Conservation (phyloP, 2,888 invertebrate species). For the Gerris lacustris region DNA sequence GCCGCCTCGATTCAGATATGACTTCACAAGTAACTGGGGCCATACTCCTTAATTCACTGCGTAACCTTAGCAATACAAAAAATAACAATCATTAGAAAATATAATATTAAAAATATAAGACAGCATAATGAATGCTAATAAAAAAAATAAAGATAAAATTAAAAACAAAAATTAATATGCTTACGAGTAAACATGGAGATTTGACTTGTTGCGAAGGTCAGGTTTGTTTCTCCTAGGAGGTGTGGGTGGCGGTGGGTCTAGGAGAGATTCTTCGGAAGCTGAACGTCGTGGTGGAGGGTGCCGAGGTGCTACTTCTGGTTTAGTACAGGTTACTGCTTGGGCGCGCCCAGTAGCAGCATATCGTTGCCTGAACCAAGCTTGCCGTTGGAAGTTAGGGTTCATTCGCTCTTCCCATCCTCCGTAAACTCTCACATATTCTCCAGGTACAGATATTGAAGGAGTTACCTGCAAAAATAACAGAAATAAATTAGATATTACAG, state of each 20-base stretch:
- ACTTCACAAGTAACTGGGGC: constrained; percentile 21
- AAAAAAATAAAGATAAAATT: background rate
- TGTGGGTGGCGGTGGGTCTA: constrained; percentile 30
- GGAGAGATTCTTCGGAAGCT: constrained; percentile 38
- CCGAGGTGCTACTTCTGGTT: constrained; percentile 22
- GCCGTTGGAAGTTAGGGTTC: constrained; percentile 39
- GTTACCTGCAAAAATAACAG: constrained; percentile 28
- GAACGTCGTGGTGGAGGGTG: constrained; percentile 33
- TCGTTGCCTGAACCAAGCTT: constrained; percentile 42
- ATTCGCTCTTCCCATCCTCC: constrained; percentile 49
- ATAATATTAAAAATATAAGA: background rate
- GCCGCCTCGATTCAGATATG: constrained; percentile 23
- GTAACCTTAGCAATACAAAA: background rate
- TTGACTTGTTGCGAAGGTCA: background rate
- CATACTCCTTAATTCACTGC: background rate
- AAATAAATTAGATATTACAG: constrained; percentile 10
- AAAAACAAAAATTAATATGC: background rate
- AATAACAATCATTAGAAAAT: background rate
- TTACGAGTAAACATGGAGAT: background rate
- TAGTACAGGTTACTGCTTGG: constrained; percentile 26
- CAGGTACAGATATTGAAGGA: constrained; percentile 39
- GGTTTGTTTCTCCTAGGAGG: constrained; percentile 29
- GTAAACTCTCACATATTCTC: constrained; percentile 50
- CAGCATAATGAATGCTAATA: background rate
- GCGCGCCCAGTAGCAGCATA: constrained; percentile 26